Evolutionary conservation across 1,140 invertebrate species (phyloP).

Genomic region (Hyles euphorbiae): DNA sequence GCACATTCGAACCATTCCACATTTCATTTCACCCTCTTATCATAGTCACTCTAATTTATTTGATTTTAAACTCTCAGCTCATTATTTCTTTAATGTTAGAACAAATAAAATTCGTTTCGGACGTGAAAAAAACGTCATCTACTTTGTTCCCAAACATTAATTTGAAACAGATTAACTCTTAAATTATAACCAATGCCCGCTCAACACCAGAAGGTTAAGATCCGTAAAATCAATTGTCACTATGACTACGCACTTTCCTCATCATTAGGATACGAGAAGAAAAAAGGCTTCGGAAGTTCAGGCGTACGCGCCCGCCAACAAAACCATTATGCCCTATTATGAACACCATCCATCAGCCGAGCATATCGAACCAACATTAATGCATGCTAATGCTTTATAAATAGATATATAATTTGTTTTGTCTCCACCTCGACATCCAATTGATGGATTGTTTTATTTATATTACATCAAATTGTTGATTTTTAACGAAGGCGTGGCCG

Average conservation of each 20-base stretch:
- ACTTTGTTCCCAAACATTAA: slow-evolving; percentile 18
- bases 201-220: slow-evolving; percentile 57
- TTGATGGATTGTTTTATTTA: slow-evolving; percentile 66
- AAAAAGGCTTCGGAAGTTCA: slow-evolving; percentile 53
- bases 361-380: slow-evolving; percentile 69
- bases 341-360: slow-evolving; percentile 67
- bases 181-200: slow-evolving; percentile 48
- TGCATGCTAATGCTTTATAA: slow-evolving; percentile 73
- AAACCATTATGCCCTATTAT: slow-evolving; percentile 72
- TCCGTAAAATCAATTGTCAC: slow-evolving; percentile 52
- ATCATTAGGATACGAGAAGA: slow-evolving; percentile 57
- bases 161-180: slow-evolving; percentile 53
- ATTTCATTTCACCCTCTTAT: slow-evolving; percentile 19
- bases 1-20: slow-evolving; percentile 9
- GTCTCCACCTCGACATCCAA: slow-evolving; percentile 64
- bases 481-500: slow-evolving; percentile 60
- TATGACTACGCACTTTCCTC: slow-evolving; percentile 58
- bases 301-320: slow-evolving; percentile 61
- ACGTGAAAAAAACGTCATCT: no score
- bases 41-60: neutral
- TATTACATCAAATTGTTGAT: slow-evolving; percentile 56
- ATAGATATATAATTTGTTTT: slow-evolving; percentile 74
- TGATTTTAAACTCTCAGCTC: no score
- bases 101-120: no score
- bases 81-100: no score